These are phyloP conservation scores for Cercocebus atys DNA, from an alignment of 2,113 vertebrate species.

Conservation along the genomic window DNA sequence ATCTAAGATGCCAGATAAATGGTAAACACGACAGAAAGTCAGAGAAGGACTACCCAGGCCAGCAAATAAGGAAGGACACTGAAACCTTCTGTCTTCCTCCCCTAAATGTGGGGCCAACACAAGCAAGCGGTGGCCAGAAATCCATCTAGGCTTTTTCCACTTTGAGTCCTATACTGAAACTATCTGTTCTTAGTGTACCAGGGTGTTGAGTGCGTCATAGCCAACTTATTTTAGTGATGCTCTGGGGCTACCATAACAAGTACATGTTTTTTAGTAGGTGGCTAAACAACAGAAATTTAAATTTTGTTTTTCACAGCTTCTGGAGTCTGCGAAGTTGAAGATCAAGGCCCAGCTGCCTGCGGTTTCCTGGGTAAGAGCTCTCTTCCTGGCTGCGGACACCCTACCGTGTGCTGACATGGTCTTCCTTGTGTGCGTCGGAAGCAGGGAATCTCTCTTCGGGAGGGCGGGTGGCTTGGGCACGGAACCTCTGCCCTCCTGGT, in stretches of 20 bases:
- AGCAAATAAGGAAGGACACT: not conserved
- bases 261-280: too few species aligned
- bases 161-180: not conserved
- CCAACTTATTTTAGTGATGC: not conserved
- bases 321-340: not conserved
- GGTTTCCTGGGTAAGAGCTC: not conserved
- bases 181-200: too few species aligned
- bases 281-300: not conserved
- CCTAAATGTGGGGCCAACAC: not conserved
- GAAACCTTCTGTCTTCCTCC: not conserved
- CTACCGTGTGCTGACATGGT: not conserved
- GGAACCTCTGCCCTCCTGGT: too few species aligned
- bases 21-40: too few species aligned
- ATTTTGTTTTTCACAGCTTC: not conserved
- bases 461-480: too few species aligned
- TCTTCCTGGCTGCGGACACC: not conserved
- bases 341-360: not conserved
- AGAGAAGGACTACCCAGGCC: too few species aligned
- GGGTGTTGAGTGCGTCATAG: not conserved
- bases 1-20: too few species aligned
- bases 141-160: not conserved
- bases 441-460: too few species aligned
- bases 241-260: not conserved
- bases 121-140: not conserved
- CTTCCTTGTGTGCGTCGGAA: too few species aligned